Evolutionary conservation across 2,797 vertebrate species (phyloP), one percentile per base, ranked within the genome.

Genomic region (Molossus molossus): DNA sequence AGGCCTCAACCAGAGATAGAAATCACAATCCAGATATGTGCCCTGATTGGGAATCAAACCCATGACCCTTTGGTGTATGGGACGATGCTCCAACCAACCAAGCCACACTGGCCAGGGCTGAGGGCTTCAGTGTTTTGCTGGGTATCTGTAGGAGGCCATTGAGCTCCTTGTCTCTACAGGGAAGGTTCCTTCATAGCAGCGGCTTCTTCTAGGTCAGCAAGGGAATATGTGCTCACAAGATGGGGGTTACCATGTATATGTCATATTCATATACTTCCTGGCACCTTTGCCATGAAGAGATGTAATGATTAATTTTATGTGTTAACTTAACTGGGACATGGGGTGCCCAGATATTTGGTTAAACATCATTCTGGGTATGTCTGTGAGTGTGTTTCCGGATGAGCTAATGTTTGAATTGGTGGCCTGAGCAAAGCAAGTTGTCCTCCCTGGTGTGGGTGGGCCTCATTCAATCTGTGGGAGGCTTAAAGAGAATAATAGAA

Each of bases 241-340:
- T 0, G 20, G 12, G 29, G 10, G 18, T 29, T 17, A 14, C 70
- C 20, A 18, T n/a, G 5, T 9, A 12, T 1, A 14, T 40, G 2
- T 53, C 11, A 18, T 45, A 20, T 8, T 82, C 25, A 29, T 17
- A 33, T 9, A 13, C 17, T 6, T 20, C 25, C 89, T 53, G 11
- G 13, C 40, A 9, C 73, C 17, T 18, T 45, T 27, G 69, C 64
- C 10, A 12, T 15, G 15, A 93, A 5, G 40, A 53, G 62, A n/a
- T 1, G 29, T 5, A 14, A 33, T 25, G 5, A 48, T 33, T 9
- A 65, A 5, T 21, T 50, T 21, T 45, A 45, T 6, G 8, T 50
- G 29, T 10, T 67, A 33, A 15, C 45, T 67, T 50, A 20, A 17
- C 29, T 2, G 21, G 62, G 20, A 53, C 12, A 6, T 27, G 12